phyloP scores from a whole-genome alignment of 37 sponge, comb jelly and placozoan genomes.

The Bolinopsis microptera region DNA sequence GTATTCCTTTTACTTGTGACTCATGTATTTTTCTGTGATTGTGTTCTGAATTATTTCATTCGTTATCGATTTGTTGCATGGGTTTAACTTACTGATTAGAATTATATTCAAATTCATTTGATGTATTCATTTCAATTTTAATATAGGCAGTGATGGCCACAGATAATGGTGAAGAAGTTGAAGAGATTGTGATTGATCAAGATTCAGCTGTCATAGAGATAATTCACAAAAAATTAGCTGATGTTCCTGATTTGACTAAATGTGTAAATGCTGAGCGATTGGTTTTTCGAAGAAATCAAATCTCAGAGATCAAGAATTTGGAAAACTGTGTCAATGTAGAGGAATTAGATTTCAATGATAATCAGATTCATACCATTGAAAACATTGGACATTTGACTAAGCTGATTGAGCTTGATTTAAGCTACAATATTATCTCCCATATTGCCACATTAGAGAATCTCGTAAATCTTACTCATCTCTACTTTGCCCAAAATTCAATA shows the following conservation, averaged over 20 bases:
- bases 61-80: too few relatives aligned
- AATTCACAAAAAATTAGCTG: slow-evolving; percentile 28
- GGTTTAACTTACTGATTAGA: too few relatives aligned
- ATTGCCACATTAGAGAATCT: background rate
- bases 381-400: slow-evolving; percentile 60
- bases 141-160: background rate
- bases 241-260: slow-evolving; percentile 26
- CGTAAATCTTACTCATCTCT: slow-evolving; percentile 17
- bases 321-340: background rate
- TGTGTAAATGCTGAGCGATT: slow-evolving; percentile 4
- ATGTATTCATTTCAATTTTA: too few relatives aligned
- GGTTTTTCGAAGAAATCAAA: slow-evolving; percentile 30
- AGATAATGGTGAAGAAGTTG: slow-evolving; percentile 18
- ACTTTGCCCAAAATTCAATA: slow-evolving; percentile 61
- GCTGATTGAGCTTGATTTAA: slow-evolving; percentile 40
- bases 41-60: too few relatives aligned
- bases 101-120: too few relatives aligned
- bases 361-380: slow-evolving; percentile 34
- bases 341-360: slow-evolving; percentile 60
- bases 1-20: too few relatives aligned
- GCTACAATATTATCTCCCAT: slow-evolving; percentile 33
- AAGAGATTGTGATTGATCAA: background rate
- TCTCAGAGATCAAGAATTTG: background rate
- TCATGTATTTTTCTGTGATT: too few relatives aligned
- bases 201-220: background rate